Conservation (phyloP, 2,113 vertebrate genomes). For the Notothenia rossii region DNA sequence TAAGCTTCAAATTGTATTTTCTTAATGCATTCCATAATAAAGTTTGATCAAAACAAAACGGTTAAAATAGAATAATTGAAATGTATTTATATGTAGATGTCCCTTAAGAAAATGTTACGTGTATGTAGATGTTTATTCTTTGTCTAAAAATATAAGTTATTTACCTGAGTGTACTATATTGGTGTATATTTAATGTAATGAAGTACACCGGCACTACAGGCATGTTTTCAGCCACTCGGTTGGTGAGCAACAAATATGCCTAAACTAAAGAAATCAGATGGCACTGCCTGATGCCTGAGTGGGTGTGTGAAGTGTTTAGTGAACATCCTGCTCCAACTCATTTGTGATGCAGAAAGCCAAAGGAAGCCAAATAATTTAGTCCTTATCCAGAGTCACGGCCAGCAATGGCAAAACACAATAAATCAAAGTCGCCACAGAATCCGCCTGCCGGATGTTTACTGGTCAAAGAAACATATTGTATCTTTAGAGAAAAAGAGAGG, state of each 20-base stretch:
- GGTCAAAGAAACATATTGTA: slow-evolving; percentile 32
- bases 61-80: too few species aligned
- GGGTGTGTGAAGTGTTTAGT: slow-evolving; percentile 52
- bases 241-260: slow-evolving; percentile 32
- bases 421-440: slow-evolving; percentile 19
- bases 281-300: slow-evolving; percentile 53
- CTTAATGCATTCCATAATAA: too few species aligned
- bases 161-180: background rate
- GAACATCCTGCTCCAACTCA: slow-evolving; percentile 49
- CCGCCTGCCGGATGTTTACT: slow-evolving; percentile 24
- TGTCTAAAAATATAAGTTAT: background rate
- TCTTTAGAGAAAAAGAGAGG: slow-evolving; percentile 16
- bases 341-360: slow-evolving; percentile 51
- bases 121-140: background rate
- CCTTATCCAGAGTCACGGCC: slow-evolving; percentile 30
- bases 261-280: slow-evolving; percentile 39
- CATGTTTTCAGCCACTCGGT: slow-evolving; percentile 12
- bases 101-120: background rate
- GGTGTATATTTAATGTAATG: background rate
- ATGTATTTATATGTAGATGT: background rate
- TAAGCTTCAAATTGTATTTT: too few species aligned
- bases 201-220: background rate
- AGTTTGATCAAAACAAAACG: background rate
- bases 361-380: slow-evolving; percentile 33
- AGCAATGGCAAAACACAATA: slow-evolving; percentile 25